Percentiles rank a stretch among this genome's conserved stretches.
Conservation (phyloP, 2,113 vertebrate species). For the Cyphomyrus discorhynchus region DNA sequence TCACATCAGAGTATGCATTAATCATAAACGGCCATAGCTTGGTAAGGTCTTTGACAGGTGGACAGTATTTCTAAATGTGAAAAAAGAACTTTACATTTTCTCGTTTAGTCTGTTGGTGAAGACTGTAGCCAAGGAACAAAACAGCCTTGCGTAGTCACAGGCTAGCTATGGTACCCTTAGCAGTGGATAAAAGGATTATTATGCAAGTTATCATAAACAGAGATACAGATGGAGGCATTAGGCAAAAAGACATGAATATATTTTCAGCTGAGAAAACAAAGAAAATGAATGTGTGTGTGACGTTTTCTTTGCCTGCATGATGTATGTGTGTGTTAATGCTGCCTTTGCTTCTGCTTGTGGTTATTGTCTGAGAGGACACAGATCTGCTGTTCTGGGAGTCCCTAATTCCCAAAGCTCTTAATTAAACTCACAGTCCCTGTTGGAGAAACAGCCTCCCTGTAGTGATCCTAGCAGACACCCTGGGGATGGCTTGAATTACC, state of each 20-base stretch:
- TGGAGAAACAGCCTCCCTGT: not conserved
- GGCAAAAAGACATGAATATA: not conserved
- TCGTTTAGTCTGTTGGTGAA: not conserved
- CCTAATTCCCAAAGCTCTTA: constrained; percentile 38
- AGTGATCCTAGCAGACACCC: not conserved
- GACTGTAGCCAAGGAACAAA: not conserved
- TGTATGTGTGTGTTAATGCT: constrained; percentile 25
- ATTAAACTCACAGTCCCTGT: constrained; percentile 42
- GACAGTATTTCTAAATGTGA: not conserved
- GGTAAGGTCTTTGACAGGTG: constrained; percentile 48
- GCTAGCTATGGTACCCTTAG: not conserved
- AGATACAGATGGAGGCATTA: not conserved
- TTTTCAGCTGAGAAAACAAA: not conserved
- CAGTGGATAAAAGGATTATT: not conserved
- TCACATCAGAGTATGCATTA: constrained; percentile 63
- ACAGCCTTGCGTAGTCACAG: not conserved
- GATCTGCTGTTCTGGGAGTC: constrained; percentile 36
- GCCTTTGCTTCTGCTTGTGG: constrained; percentile 4
- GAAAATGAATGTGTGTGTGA: not conserved
- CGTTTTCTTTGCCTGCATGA: not conserved
- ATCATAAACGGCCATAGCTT: constrained; percentile 68
- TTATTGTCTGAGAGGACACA: not conserved
- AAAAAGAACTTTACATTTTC: not conserved
- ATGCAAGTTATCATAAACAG: not conserved
- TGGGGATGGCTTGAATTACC: not conserved